A percentile compares a stretch with the other conserved stretches of the same genome.
Conservation (phyloP, 2,113 vertebrate genomes). For the Chloebia gouldiae region DNA sequence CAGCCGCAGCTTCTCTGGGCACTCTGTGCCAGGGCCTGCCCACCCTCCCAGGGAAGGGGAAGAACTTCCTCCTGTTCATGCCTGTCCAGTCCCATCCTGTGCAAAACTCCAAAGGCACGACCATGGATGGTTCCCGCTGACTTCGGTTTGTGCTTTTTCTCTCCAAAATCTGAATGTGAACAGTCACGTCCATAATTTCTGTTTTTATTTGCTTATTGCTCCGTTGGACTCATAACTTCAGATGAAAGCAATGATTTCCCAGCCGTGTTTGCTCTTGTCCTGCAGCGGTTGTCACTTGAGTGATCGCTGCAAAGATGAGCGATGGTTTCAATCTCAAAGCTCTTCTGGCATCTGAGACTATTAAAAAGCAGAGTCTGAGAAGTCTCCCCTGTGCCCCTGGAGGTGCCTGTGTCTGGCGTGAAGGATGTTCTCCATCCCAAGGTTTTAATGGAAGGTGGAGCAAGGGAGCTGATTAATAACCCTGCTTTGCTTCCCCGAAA, state of each 20-base stretch:
- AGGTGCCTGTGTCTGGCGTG: neutral
- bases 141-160: neutral
- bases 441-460: neutral
- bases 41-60: neutral
- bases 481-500: neutral
- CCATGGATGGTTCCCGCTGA: neutral
- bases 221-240: rapidly evolving
- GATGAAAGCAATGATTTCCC: neutral
- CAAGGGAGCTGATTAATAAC: neutral
- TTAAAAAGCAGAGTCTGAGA: neutral
- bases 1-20: neutral
- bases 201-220: neutral
- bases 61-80: neutral
- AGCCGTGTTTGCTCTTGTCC: neutral
- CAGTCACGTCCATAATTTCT: rapidly evolving
- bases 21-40: neutral
- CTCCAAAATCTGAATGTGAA: rapidly evolving
- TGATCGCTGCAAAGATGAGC: neutral
- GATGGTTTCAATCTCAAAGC: neutral
- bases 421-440: neutral
- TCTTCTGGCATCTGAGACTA: neutral
- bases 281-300: neutral
- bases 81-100: neutral
- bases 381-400: neutral
- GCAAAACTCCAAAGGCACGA: neutral